Percentiles rank a stretch among this genome's conserved stretches.
phyloP scores from a whole-genome alignment of 92 coral and sea anemone genomes.

The Virgularia gustaviana region DNA sequence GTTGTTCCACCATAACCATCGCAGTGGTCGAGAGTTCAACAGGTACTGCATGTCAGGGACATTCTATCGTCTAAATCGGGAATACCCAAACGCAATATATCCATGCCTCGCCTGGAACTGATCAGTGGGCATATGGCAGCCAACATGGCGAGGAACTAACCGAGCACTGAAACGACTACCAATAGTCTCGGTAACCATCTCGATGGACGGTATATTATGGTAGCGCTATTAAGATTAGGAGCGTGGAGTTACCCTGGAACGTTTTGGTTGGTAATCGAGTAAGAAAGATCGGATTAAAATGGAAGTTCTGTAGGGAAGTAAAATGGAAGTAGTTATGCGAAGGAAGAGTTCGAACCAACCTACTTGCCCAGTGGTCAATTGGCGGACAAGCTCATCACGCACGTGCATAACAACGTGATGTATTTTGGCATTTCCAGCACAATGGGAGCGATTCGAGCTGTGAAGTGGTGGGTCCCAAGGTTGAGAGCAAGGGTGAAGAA shows the following conservation, averaged over 20 bases:
- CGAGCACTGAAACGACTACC: constrained; percentile 40
- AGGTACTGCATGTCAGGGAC: too few relatives aligned
- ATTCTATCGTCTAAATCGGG: too few relatives aligned
- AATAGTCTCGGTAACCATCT: too few relatives aligned
- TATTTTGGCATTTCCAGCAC: constrained; percentile 38
- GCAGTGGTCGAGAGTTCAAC: too few relatives aligned
- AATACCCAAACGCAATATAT: too few relatives aligned
- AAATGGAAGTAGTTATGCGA: too few relatives aligned
- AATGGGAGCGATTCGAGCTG: constrained; percentile 19
- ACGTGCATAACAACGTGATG: constrained; percentile 40
- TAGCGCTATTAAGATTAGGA: constrained; percentile 22
- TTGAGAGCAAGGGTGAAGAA: constrained; percentile 28
- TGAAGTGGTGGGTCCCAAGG: constrained; percentile 33
- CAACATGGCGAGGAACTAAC: constrained; percentile 41
- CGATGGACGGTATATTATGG: too few relatives aligned
- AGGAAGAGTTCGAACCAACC: too few relatives aligned
- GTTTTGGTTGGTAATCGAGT: constrained; percentile 38
- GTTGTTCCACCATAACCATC: too few relatives aligned
- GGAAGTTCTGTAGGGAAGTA: constrained; percentile 46
- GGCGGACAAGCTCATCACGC: too few relatives aligned
- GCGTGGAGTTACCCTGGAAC: constrained; percentile 7
- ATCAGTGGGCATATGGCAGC: constrained; percentile 53
- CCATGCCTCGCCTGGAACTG: too few relatives aligned
- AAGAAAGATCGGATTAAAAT: constrained; percentile 29
- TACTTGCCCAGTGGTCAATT: too few relatives aligned